Evolutionary conservation across 2,113 vertebrate genomes (phyloP).

Genomic region (Phrynocephalus versicolor): DNA sequence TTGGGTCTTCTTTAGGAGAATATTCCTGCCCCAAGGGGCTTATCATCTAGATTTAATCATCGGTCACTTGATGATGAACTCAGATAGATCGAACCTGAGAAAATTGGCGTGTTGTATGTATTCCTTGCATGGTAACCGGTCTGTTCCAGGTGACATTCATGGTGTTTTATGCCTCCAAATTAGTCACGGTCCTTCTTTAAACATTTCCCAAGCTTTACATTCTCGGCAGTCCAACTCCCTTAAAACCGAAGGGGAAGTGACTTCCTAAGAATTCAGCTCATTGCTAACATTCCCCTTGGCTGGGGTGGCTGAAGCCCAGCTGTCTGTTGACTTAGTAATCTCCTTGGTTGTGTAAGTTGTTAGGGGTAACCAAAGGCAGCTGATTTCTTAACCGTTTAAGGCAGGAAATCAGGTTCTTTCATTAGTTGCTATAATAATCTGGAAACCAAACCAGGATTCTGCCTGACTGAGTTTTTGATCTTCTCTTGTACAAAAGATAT

Average conservation of each 20-base stretch:
- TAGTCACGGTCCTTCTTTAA: slow-evolving; percentile 49
- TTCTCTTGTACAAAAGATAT: slow-evolving; percentile 66
- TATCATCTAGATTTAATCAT: not conserved
- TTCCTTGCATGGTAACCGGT: not conserved
- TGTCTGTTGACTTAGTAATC: slow-evolving; percentile 78
- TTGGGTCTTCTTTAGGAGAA: too few relatives aligned
- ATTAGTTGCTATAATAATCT: slow-evolving; percentile 77
- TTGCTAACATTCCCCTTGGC: slow-evolving; percentile 66
- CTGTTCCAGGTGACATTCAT: not conserved
- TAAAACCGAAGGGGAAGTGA: slow-evolving; percentile 64
- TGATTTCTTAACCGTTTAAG: slow-evolving; percentile 79
- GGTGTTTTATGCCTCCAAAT: slow-evolving; percentile 5
- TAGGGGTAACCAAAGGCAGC: slow-evolving; percentile 82
- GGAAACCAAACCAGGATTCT: slow-evolving; percentile 67
- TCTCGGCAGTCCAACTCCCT: slow-evolving; percentile 72
- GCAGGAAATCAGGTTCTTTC: slow-evolving; percentile 77
- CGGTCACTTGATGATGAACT: not conserved
- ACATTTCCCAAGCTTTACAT: slow-evolving; percentile 54
- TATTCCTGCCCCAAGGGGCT: too few relatives aligned
- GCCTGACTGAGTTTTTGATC: slow-evolving; percentile 70
- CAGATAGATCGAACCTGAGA: too few relatives aligned
- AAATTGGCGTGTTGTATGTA: not conserved
- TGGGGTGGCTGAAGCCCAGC: slow-evolving; percentile 66
- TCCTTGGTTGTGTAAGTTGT: slow-evolving; percentile 77
- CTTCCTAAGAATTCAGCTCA: slow-evolving; percentile 67